These are phyloP conservation scores for Metridium senile DNA, from an alignment of 92 coral and sea anemone genomes.

Conservation along the genomic window DNA sequence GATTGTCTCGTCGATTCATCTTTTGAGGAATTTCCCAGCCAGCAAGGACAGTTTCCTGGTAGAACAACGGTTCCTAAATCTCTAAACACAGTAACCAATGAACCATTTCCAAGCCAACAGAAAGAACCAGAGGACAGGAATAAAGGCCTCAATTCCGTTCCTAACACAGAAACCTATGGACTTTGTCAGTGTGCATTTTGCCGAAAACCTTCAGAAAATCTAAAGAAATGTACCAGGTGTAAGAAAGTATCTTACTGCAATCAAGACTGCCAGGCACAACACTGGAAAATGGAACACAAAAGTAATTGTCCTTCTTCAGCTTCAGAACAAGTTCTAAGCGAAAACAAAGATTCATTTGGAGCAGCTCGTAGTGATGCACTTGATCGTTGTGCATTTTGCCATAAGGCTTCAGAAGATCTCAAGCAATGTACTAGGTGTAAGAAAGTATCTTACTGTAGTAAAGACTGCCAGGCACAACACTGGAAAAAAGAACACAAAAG, in stretches of 20 bases:
- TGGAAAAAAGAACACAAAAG: neutral
- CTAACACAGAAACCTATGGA: no score
- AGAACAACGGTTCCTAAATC: no score
- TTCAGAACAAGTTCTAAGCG: no score
- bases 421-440: neutral
- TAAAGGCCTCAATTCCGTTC: no score
- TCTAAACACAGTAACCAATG: no score
- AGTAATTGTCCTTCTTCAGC: neutral
- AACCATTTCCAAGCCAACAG: no score
- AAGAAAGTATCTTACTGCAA: constrained; percentile 42
- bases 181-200: constrained; percentile 39
- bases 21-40: no score
- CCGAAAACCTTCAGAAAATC: constrained; percentile 18
- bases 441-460: neutral
- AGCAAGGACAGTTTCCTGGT: no score
- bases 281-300: constrained; percentile 20
- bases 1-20: no score
- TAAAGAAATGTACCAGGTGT: constrained; percentile 50
- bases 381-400: neutral
- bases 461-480: neutral
- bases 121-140: no score
- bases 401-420: neutral
- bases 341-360: no score
- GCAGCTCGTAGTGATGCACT: no score
- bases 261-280: constrained; percentile 29